Percentiles rank a stretch among this genome's conserved stretches.
Conservation (phyloP, 2,888 invertebrate genomes). For the Chrysolina haemoptera region DNA sequence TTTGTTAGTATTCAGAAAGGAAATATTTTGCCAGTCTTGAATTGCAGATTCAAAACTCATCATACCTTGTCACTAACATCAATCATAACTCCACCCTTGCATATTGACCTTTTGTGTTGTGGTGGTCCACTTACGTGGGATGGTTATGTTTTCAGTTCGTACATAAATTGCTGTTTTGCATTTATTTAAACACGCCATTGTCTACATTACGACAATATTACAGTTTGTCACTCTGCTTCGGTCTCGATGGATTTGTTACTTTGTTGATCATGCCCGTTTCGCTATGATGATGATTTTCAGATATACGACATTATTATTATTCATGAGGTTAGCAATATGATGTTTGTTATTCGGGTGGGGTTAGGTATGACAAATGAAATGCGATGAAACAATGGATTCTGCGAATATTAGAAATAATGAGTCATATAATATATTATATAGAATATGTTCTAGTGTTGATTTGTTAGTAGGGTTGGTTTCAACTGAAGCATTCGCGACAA, state of each 20-base stretch:
- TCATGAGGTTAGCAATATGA: slow-evolving; percentile 18
- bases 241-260: slow-evolving; percentile 29
- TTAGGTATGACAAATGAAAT: slow-evolving; percentile 9
- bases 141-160: slow-evolving; percentile 30
- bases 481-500: not conserved
- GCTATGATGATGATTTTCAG: slow-evolving; percentile 32
- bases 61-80: not conserved
- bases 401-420: slow-evolving; percentile 9
- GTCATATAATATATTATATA: not conserved
- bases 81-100: slow-evolving; percentile 6
- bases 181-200: slow-evolving; percentile 26
- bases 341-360: slow-evolving; percentile 15
- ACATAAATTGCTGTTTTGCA: slow-evolving; percentile 31
- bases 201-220: slow-evolving; percentile 23
- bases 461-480: not conserved
- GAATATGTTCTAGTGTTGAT: no score
- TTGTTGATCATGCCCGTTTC: slow-evolving; percentile 24
- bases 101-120: slow-evolving; percentile 21
- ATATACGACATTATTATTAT: slow-evolving; percentile 27
- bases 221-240: slow-evolving; percentile 29
- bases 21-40: no score
- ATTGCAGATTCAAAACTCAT: no score
- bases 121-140: slow-evolving; percentile 24
- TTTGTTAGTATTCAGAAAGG: no score
- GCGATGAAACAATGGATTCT: slow-evolving; percentile 12